phyloP scores from a whole-genome alignment of 2,888 invertebrate species.

The Ennomos quercinarius region DNA sequence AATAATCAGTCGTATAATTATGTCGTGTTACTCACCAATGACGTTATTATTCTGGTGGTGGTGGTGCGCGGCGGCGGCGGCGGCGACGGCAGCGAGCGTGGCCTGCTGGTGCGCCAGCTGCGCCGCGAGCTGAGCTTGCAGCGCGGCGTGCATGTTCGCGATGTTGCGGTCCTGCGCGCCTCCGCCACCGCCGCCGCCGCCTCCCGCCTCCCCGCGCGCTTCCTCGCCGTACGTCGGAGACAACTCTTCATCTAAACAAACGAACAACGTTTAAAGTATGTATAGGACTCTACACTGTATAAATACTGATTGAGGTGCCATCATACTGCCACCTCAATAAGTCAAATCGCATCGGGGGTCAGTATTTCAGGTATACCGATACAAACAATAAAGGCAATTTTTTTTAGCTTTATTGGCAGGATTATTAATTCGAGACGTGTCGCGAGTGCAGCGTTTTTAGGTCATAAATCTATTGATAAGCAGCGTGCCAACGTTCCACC shows the following conservation, averaged over 20 bases:
- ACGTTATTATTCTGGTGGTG: conserved; percentile 86
- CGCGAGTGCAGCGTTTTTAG: too few species aligned
- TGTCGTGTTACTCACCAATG: conserved; percentile 75
- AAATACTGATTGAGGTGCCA: too few species aligned
- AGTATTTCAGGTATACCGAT: too few species aligned
- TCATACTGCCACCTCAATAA: too few species aligned
- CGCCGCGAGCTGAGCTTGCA: conserved; percentile 87
- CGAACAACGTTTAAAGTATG: background rate
- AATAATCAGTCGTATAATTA: too few species aligned
- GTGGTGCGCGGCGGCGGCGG: conserved; percentile 87
- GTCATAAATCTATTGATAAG: too few species aligned
- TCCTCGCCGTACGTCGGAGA: conserved; percentile 77
- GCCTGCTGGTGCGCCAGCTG: conserved; percentile 87
- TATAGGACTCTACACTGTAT: too few species aligned
- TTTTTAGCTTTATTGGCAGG: too few species aligned
- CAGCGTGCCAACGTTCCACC: too few species aligned
- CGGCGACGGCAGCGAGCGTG: conserved; percentile 81
- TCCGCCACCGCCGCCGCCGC: conserved; percentile 55
- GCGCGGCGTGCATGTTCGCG: conserved; percentile 75
- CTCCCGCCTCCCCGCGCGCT: conserved; percentile 69
- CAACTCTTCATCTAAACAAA: conserved; percentile 77
- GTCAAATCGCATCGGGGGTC: too few species aligned
- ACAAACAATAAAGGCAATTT: too few species aligned
- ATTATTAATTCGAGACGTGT: too few species aligned
- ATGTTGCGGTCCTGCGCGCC: conserved; percentile 51